These are phyloP conservation scores for Zaprionus kolodkinae DNA, from an alignment of 1,140 invertebrate genomes.

Conservation along the genomic window DNA sequence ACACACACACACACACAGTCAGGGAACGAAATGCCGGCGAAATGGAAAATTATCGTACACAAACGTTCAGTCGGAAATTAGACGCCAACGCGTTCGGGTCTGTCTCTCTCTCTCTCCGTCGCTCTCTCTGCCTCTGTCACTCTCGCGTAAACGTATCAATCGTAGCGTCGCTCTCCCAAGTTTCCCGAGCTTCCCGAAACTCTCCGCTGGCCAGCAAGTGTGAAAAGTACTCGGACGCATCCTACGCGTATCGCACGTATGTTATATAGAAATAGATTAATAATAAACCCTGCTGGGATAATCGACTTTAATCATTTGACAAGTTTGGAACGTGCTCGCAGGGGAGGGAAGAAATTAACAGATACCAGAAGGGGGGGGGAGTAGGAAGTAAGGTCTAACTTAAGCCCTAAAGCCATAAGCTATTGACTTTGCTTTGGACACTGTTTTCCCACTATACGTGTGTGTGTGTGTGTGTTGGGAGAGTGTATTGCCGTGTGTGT, in stretches of 20 bases:
- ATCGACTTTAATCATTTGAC: constrained; percentile 12
- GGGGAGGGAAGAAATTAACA: constrained; percentile 15
- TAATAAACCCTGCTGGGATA: constrained; percentile 5
- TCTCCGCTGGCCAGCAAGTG: constrained; percentile 29
- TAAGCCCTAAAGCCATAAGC: constrained; percentile 2
- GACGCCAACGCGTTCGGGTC: constrained; percentile 73
- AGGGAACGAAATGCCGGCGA: constrained; percentile 61
- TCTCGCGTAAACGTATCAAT: neutral
- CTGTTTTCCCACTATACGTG: neutral
- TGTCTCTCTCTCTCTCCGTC: constrained; percentile 33
- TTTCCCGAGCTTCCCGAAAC: no score
- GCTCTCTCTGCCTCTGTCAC: constrained; percentile 1
- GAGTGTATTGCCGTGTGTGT: neutral
- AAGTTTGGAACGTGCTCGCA: neutral
- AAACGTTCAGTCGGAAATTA: constrained; percentile 71
- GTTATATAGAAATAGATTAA: constrained; percentile 43
- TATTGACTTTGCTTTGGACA: constrained; percentile 27
- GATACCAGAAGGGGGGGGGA: neutral
- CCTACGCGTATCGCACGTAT: constrained; percentile 32
- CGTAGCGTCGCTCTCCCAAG: neutral
- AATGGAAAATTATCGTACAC: constrained; percentile 66
- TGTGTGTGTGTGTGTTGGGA: neutral
- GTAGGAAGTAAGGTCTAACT: neutral
- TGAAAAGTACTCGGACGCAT: constrained; percentile 28
- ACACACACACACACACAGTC: neutral